These are phyloP conservation scores for Oncopeltus fasciatus DNA, from an alignment of 1,140 invertebrate genomes.

Conservation along the genomic window DNA sequence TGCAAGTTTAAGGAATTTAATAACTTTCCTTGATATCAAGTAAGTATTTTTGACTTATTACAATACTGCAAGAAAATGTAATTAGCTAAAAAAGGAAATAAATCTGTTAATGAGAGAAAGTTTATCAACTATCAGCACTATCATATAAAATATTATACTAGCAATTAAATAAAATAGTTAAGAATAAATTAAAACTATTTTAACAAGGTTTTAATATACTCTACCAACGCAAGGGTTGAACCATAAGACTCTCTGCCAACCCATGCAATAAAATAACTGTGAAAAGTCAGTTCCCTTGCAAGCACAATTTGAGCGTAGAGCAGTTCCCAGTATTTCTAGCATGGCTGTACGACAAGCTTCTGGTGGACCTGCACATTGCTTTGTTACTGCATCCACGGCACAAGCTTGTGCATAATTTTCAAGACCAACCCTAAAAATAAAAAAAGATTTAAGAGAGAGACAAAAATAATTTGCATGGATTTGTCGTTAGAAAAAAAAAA, in stretches of 20 bases:
- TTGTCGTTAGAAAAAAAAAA: no score
- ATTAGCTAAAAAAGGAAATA: no score
- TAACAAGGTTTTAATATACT: no score
- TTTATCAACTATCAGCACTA: no score
- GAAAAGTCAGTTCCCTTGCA: constrained; percentile 69
- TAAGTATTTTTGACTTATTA: no score
- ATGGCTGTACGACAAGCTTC: constrained; percentile 65
- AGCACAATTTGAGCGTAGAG: constrained; percentile 64
- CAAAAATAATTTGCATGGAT: neutral
- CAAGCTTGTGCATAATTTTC: constrained; percentile 81
- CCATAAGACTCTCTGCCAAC: constrained; percentile 81
- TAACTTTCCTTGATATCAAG: no score
- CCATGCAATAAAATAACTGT: constrained; percentile 70
- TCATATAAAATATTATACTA: no score
- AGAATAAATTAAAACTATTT: no score
- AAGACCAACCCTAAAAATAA: constrained; percentile 45
- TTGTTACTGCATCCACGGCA: constrained; percentile 73
- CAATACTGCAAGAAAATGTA: no score
- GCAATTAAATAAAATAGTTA: no score
- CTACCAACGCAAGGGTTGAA: constrained; percentile 82
- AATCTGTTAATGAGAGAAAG: no score
- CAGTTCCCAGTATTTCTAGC: constrained; percentile 70
- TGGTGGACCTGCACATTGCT: constrained; percentile 71
- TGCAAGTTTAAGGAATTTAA: no score
- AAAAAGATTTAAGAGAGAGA: neutral